phyloP scores from a whole-genome alignment of 2,888 invertebrate species.

The Keiferia lycopersicella region DNA sequence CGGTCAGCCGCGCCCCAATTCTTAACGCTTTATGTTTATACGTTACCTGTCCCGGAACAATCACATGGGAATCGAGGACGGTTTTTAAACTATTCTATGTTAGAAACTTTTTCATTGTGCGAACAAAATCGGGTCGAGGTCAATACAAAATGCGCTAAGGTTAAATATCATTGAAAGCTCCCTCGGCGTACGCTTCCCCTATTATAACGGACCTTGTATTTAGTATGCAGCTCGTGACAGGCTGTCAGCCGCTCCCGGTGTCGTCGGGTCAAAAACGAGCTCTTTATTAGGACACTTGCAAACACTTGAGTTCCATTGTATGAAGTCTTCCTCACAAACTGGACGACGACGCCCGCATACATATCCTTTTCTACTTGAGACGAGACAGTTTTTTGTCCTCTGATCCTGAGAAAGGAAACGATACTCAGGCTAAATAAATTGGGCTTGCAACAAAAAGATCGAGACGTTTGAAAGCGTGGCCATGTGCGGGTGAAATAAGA shows the following conservation, averaged over 20 bases:
- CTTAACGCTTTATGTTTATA: slow-evolving; percentile 54
- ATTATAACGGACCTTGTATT: slow-evolving; percentile 28
- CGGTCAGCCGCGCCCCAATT: slow-evolving; percentile 58
- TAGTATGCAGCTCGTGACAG: slow-evolving; percentile 32
- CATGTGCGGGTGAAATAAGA: slow-evolving; percentile 34
- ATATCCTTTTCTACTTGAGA: slow-evolving; percentile 28
- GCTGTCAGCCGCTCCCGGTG: slow-evolving; percentile 29
- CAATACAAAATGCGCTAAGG: slow-evolving; percentile 35
- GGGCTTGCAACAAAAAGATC: slow-evolving; percentile 23
- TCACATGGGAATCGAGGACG: slow-evolving; percentile 66
- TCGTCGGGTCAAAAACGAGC: slow-evolving; percentile 31
- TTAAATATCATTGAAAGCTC: slow-evolving; percentile 35
- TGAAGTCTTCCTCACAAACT: slow-evolving; percentile 27
- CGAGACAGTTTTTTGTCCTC: slow-evolving; percentile 23
- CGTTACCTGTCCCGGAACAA: slow-evolving; percentile 65
- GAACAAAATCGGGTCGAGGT: slow-evolving; percentile 36
- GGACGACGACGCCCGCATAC: slow-evolving; percentile 34
- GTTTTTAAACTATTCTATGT: slow-evolving; percentile 31
- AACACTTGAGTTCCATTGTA: slow-evolving; percentile 34
- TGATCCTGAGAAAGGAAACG: slow-evolving; percentile 31
- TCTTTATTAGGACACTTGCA: slow-evolving; percentile 32
- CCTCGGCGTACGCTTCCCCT: slow-evolving; percentile 34
- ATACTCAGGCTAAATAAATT: slow-evolving; percentile 26
- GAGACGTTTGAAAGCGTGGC: slow-evolving; percentile 31
- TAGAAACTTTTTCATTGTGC: slow-evolving; percentile 26